Percentiles rank a stretch among this genome's conserved stretches.
These are phyloP conservation scores for Nothoprocta perdicaria DNA, from an alignment of 2,113 vertebrate genomes.

Conservation along the genomic window DNA sequence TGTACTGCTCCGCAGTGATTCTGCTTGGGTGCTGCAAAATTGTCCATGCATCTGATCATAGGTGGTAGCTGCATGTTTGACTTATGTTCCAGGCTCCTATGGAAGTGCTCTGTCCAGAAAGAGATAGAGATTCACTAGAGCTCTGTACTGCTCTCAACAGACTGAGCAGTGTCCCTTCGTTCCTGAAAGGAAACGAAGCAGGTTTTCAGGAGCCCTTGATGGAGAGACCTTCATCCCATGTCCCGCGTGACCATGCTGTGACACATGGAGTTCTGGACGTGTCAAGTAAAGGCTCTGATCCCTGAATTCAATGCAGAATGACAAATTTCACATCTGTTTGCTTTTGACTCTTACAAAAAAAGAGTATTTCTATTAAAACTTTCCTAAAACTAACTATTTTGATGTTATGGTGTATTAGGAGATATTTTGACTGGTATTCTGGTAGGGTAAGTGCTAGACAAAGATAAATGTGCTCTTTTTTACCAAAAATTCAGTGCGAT, in stretches of 20 bases:
- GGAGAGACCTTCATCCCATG: background rate
- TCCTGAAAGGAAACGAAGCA: background rate
- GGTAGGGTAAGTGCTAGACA: background rate
- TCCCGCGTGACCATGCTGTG: background rate
- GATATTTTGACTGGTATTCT: background rate
- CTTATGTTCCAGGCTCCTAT: conserved; percentile 9
- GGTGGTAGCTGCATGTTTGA: background rate
- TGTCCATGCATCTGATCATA: background rate
- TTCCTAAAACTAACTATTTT: background rate
- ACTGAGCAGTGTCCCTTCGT: background rate
- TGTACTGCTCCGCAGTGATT: conserved; percentile 37
- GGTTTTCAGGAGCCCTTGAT: background rate
- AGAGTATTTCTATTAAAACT: background rate
- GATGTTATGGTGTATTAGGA: background rate
- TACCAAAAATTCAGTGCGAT: background rate
- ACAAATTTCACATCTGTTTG: background rate
- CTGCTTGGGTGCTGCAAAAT: conserved; percentile 19
- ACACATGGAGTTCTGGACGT: background rate
- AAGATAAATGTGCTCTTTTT: background rate
- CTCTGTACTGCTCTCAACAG: background rate
- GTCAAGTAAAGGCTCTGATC: background rate
- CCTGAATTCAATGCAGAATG: background rate
- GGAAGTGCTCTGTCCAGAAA: conserved; percentile 12
- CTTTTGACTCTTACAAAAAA: background rate
- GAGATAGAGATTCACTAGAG: background rate